A percentile compares a stretch with the other conserved stretches of the same genome.
Conservation (phyloP, 2,113 vertebrate species). For the Nerophis ophidion region DNA sequence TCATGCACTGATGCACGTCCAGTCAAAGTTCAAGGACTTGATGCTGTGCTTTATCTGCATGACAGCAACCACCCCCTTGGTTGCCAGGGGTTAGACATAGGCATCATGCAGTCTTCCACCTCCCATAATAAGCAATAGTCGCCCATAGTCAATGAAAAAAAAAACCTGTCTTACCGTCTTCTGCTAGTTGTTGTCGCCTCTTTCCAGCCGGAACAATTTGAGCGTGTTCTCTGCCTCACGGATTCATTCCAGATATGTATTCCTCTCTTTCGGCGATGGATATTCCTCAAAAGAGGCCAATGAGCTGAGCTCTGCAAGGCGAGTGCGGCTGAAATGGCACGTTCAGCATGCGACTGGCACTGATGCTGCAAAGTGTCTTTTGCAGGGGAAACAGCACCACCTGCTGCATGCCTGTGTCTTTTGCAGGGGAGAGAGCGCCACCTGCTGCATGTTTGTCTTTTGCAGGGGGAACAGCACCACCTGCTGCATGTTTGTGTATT, state of each 20-base stretch:
- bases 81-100: no score
- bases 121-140: not conserved
- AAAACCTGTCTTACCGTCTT: constrained; percentile 45
- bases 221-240: constrained; percentile 15
- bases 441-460: no score
- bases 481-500: constrained; percentile 27
- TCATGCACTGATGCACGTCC: not conserved
- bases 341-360: constrained; percentile 15
- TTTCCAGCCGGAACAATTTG: constrained; percentile 43
- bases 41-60: no score
- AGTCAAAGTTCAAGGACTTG: no score
- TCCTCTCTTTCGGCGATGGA: not conserved
- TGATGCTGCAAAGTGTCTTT: not conserved
- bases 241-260: constrained; percentile 30
- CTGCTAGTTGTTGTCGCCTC: constrained; percentile 21
- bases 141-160: not conserved
- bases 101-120: not conserved
- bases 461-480: not conserved
- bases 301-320: constrained; percentile 18
- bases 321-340: constrained; percentile 4
- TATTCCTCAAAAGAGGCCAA: constrained; percentile 15
- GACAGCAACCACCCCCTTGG: no score
- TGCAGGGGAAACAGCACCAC: constrained; percentile 17
- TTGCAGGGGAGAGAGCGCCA: no score
- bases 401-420: constrained; percentile 30